Conservation (phyloP, 2,113 vertebrate species). For the Phyllostomus hastatus region DNA sequence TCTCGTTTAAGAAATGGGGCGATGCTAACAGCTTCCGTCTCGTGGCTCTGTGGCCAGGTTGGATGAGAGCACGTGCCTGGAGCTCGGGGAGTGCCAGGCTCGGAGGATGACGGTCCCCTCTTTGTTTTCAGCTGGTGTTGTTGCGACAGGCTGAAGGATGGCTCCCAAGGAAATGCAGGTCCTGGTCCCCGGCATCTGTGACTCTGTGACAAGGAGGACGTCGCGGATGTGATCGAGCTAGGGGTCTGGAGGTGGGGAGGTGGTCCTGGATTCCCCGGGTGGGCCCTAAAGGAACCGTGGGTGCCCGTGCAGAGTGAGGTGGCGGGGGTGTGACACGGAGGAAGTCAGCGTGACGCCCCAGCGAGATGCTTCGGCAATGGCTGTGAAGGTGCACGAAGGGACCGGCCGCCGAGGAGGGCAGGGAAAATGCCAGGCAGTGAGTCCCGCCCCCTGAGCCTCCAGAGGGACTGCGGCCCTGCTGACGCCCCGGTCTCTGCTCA, state of each 20-base stretch:
- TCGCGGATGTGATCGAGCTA: neutral
- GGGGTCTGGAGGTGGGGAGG: neutral
- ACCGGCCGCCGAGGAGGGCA: rapidly evolving
- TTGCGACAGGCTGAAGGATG: rapidly evolving
- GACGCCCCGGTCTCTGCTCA: rapidly evolving
- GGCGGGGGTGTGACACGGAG: neutral
- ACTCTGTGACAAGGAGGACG: neutral
- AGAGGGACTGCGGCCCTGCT: rapidly evolving
- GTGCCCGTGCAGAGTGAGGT: neutral
- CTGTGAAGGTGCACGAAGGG: neutral
- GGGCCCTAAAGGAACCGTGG: rapidly evolving
- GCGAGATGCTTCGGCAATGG: rapidly evolving
- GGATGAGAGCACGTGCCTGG: rapidly evolving
- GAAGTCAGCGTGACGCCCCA: rapidly evolving
- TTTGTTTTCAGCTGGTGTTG: rapidly evolving
- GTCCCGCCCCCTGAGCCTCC: rapidly evolving
- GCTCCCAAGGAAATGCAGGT: neutral
- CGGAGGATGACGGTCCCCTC: rapidly evolving
- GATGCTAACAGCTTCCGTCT: rapidly evolving
- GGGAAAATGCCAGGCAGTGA: neutral
- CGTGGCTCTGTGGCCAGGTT: neutral
- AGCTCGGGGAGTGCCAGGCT: rapidly evolving
- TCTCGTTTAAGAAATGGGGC: neutral
- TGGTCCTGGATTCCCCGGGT: rapidly evolving
- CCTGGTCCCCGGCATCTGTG: neutral